Evolutionary conservation across 1,140 invertebrate species (phyloP).

Genomic region (Aricia agestis): DNA sequence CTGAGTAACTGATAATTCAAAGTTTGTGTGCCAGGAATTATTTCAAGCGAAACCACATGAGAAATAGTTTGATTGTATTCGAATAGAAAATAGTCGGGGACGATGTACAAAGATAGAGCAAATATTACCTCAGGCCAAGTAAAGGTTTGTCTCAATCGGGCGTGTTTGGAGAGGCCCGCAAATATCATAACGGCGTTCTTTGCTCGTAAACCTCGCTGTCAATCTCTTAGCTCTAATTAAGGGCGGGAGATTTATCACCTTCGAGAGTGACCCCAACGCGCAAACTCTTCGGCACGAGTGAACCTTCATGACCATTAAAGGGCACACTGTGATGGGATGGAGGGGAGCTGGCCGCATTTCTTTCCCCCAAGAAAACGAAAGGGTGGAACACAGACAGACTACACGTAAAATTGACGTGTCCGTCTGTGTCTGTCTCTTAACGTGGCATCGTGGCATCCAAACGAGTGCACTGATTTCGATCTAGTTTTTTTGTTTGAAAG

Average conservation of each 20-base stretch:
- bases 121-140: conserved; percentile 36
- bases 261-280: background rate
- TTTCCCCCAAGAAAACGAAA: too few species aligned
- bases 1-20: too few species aligned
- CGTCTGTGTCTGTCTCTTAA: too few species aligned
- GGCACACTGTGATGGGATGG: too few species aligned
- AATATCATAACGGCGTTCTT: conserved; percentile 53
- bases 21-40: background rate
- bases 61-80: background rate
- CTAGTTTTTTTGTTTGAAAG: too few species aligned
- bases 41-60: background rate
- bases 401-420: too few species aligned
- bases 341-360: too few species aligned
- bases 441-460: too few species aligned
- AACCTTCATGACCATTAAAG: too few species aligned
- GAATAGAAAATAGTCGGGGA: background rate
- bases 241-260: conserved; percentile 38
- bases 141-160: conserved; percentile 41
- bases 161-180: conserved; percentile 51
- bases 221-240: conserved; percentile 43
- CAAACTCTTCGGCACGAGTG: too few species aligned
- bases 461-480: too few species aligned
- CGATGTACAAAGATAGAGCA: conserved; percentile 18
- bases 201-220: conserved; percentile 45
- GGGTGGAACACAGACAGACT: too few species aligned